These are phyloP conservation scores for Caenorhabditis latens DNA, from an alignment of 1,140 invertebrate genomes.

Conservation along the genomic window DNA sequence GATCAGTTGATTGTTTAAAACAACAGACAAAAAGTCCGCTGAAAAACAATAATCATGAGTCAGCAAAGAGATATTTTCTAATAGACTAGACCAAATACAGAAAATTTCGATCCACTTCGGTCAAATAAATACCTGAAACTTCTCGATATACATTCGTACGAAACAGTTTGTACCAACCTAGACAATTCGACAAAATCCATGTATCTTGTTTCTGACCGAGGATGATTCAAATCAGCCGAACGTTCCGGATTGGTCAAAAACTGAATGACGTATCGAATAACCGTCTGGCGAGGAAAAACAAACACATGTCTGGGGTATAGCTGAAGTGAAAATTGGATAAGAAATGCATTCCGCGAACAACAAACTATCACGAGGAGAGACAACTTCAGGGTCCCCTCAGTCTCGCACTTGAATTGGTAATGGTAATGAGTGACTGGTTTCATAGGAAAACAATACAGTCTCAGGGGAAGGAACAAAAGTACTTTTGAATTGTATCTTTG, in stretches of 20 bases:
- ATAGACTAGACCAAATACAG: too few relatives aligned
- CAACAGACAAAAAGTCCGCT: too few relatives aligned
- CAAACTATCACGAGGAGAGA: slow-evolving; percentile 10
- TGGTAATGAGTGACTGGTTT: slow-evolving; percentile 20
- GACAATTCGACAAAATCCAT: neutral
- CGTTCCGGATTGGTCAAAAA: slow-evolving; percentile 28
- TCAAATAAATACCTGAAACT: too few relatives aligned
- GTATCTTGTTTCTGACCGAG: neutral
- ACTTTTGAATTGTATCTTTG: slow-evolving; percentile 36
- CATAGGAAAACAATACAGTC: slow-evolving; percentile 20
- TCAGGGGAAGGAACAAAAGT: slow-evolving; percentile 23
- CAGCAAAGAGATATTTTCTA: too few relatives aligned
- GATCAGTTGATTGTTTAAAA: too few relatives aligned
- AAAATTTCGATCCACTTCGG: too few relatives aligned
- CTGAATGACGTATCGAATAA: neutral
- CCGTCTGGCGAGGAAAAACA: neutral
- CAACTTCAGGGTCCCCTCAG: neutral
- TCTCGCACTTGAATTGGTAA: too few relatives aligned
- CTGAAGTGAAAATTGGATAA: neutral
- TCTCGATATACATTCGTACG: too few relatives aligned
- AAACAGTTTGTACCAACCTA: neutral
- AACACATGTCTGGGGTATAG: neutral
- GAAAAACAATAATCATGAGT: too few relatives aligned
- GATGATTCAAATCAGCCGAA: slow-evolving; percentile 27
- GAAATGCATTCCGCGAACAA: slow-evolving; percentile 21